A percentile compares a stretch with the other conserved stretches of the same genome.
phyloP scores from a whole-genome alignment of 2,113 vertebrate genomes.

The Barnardius zonarius region DNA sequence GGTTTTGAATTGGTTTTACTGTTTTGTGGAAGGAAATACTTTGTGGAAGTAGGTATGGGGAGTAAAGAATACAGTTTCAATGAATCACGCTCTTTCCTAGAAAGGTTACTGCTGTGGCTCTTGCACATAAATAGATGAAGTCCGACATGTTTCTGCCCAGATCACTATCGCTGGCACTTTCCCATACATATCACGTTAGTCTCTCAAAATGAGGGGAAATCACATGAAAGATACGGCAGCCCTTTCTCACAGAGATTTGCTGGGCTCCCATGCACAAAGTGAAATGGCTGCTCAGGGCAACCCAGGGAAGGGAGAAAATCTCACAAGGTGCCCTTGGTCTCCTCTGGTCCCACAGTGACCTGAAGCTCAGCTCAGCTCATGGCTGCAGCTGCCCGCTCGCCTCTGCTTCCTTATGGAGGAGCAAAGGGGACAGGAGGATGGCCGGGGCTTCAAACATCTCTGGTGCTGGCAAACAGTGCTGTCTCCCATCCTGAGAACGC shows the following conservation, averaged over 20 bases:
- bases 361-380: background rate
- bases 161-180: background rate
- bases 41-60: background rate
- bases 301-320: background rate
- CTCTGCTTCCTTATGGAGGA: rapidly evolving
- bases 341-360: background rate
- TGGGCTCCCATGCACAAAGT: background rate
- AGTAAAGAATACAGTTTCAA: background rate
- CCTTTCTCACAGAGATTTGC: background rate
- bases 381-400: rapidly evolving
- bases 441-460: rapidly evolving
- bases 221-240: background rate
- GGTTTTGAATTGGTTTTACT: background rate
- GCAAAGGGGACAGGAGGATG: background rate
- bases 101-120: background rate
- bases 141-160: background rate
- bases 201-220: background rate
- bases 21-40: background rate
- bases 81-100: background rate
- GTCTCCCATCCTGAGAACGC: background rate
- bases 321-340: background rate
- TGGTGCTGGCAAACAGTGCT: background rate
- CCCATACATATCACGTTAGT: background rate
- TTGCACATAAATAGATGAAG: background rate
- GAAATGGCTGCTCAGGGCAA: background rate